Percentiles rank a stretch among this genome's conserved stretches.
Evolutionary conservation across 2,113 vertebrate species (phyloP).

Genomic region (Salvator merianae): DNA sequence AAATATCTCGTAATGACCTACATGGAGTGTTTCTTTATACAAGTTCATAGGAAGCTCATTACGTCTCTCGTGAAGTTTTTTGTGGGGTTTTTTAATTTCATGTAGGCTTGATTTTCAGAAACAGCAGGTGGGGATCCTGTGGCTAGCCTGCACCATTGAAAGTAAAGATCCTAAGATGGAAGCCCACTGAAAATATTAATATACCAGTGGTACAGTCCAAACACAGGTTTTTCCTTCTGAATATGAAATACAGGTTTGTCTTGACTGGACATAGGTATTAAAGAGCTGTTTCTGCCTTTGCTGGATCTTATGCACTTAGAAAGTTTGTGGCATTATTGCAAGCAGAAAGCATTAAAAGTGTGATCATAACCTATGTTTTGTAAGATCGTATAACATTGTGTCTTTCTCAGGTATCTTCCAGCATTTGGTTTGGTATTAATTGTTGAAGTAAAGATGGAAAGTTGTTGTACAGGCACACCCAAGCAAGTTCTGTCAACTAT

Average conservation of each 20-base stretch:
- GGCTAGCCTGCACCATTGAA: neutral
- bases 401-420: neutral
- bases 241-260: neutral
- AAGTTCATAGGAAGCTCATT: neutral
- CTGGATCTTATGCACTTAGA: neutral
- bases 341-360: too few relatives aligned
- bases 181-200: neutral
- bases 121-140: neutral
- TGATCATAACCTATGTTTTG: neutral
- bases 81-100: too few relatives aligned
- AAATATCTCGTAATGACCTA: neutral
- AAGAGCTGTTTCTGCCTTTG: neutral
- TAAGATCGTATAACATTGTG: neutral
- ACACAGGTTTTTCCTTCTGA: neutral
- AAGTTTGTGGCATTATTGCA: neutral
- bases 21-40: neutral
- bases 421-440: neutral
- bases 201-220: neutral
- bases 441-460: too few relatives aligned
- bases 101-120: neutral
- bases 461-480: neutral
- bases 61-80: neutral
- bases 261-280: neutral
- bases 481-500: neutral
- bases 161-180: neutral